phyloP scores from a whole-genome alignment of 2,888 invertebrate species.

The Agapostemon virescens region DNA sequence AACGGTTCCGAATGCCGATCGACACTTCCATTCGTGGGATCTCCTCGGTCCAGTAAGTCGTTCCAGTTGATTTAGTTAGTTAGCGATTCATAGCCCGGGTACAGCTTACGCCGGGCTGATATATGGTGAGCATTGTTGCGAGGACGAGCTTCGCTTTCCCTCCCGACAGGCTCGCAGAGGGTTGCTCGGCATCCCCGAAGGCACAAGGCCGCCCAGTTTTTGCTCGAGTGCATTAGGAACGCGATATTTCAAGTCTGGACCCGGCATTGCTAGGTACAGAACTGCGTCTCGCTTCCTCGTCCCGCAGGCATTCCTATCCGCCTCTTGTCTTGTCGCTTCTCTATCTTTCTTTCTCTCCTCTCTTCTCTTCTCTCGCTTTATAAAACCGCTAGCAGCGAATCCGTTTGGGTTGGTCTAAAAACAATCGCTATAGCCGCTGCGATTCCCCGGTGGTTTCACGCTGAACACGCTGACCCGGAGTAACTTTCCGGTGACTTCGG shows the following conservation, averaged over 20 bases:
- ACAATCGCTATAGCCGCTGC: conserved; percentile 62
- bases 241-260: conserved; percentile 68
- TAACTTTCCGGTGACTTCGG: conserved; percentile 55
- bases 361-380: conserved; percentile 3
- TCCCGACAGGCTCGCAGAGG: conserved; percentile 23
- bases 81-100: conserved; percentile 62
- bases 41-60: conserved; percentile 30
- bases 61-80: conserved; percentile 58
- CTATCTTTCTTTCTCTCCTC: not conserved
- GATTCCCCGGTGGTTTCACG: conserved; percentile 50
- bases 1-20: conserved; percentile 19
- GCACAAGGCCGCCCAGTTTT: conserved; percentile 59
- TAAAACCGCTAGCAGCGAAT: conserved; percentile 57
- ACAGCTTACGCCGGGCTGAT: conserved; percentile 54
- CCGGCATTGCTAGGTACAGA: conserved; percentile 47
- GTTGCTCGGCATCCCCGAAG: conserved; percentile 41
- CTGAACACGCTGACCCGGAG: conserved; percentile 49
- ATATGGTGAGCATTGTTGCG: conserved; percentile 66
- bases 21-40: conserved; percentile 22
- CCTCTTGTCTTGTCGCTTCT: not conserved
- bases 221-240: conserved; percentile 69
- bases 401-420: conserved; percentile 60
- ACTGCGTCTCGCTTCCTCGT: conserved; percentile 1
- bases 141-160: conserved; percentile 56
- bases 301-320: conserved; percentile 6